phyloP scores from a whole-genome alignment of 2,888 invertebrate species.

The Lochmaea crataegi region DNA sequence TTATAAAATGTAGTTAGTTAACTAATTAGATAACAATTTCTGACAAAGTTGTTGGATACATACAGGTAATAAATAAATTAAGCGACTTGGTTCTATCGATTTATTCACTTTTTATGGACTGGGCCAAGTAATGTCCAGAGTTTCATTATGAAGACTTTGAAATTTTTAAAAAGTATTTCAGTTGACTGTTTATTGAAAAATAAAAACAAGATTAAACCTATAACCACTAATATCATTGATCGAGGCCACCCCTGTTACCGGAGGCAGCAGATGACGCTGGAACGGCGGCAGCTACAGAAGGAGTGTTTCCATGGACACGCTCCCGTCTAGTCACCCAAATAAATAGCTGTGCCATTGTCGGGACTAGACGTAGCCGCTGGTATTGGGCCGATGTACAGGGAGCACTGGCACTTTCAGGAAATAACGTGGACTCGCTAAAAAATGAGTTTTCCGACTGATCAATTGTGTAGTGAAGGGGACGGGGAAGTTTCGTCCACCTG shows the following conservation, averaged over 20 bases:
- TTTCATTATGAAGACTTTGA: too few species aligned
- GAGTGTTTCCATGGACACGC: slow-evolving; percentile 61
- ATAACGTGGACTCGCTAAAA: slow-evolving; percentile 52
- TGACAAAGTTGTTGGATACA: too few species aligned
- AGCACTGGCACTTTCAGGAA: slow-evolving; percentile 50
- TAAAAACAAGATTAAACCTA: neutral
- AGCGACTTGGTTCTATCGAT: too few species aligned
- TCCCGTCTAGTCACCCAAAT: slow-evolving; percentile 47
- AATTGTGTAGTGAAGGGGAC: slow-evolving; percentile 52
- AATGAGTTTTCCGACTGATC: slow-evolving; percentile 56
- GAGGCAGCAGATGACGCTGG: slow-evolving; percentile 57
- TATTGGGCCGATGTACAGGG: slow-evolving; percentile 45
- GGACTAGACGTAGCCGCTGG: slow-evolving; percentile 35
- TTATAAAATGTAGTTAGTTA: too few species aligned
- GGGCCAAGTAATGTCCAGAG: too few species aligned
- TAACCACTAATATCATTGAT: neutral
- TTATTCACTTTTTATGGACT: too few species aligned
- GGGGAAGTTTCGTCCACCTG: slow-evolving; percentile 36
- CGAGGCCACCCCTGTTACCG: slow-evolving; percentile 33
- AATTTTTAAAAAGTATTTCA: neutral
- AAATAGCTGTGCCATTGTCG: slow-evolving; percentile 35
- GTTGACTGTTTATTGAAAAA: neutral
- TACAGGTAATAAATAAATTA: too few species aligned
- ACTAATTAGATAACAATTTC: too few species aligned
- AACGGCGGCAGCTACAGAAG: slow-evolving; percentile 44